Evolutionary conservation across 2,888 invertebrate species (phyloP), one percentile per base, ranked within the genome.

Genomic region (Ophion obscuratus): DNA sequence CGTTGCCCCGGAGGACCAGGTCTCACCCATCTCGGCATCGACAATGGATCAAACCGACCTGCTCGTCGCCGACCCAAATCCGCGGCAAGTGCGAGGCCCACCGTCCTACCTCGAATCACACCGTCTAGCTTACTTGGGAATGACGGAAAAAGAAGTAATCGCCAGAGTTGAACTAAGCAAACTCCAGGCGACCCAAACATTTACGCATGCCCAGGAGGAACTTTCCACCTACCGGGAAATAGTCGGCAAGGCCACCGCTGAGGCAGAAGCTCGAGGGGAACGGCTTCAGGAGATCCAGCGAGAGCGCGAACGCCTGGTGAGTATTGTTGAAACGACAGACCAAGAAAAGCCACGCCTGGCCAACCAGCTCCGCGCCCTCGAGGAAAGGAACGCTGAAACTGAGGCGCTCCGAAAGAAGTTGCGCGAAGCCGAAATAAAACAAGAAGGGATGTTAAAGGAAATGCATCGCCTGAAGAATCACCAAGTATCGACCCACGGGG

Each of bases 401-500:
- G 61, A 61, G 11, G 17, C 11, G 2, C 57, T 74, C 4, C 74
- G 62, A 36, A 10, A 3, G 24, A 62, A 57, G n/a, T 62, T 74
- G 44, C 74, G 44, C 2, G 62, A 74, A 62, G 74, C 74, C 44
- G 74, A 74, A 2, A 24, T 31, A 7, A 62, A 74, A 74, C 74
- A 62, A 44, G 24, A 24, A 44, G 36, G 40, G 24, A 74, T 74
- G 74, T 2, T 74, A 24, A 20, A 61, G 31, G 73, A 73, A 61
- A 73, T 61, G 73, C 73, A 73, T 14, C 73, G 73, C 24, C 17
- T 62, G 61, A n/a, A n/a, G n/a, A n/a, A n/a, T n/a, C n/a, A n/a
- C n/a, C n/a, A n/a, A n/a, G n/a, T n/a, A n/a, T n/a, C n/a, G n/a
- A n/a, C n/a, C n/a, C n/a, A n/a, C n/a, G n/a, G n/a, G n/a, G n/a